These are phyloP conservation scores for Elephantulus edwardii DNA, from an alignment of 2,113 vertebrate species.

Conservation along the genomic window DNA sequence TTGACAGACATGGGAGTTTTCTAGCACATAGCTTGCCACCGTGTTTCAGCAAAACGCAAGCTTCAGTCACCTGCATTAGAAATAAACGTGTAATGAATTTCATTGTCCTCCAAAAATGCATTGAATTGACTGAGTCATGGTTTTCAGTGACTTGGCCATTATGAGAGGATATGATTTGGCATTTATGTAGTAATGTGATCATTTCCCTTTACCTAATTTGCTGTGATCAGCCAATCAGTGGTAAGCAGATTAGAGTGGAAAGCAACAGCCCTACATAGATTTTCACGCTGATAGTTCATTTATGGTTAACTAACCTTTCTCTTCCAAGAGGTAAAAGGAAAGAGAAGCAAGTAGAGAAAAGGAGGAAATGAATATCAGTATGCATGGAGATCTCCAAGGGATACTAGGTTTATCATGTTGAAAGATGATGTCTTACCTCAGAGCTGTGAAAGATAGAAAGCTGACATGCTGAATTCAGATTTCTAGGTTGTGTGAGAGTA, in stretches of 20 bases:
- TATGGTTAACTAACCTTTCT: too few relatives aligned
- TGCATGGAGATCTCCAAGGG: not conserved
- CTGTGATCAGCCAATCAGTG: not conserved
- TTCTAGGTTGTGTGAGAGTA: too few relatives aligned
- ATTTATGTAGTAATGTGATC: not conserved
- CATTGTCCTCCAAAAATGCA: not conserved
- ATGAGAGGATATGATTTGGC: too few relatives aligned
- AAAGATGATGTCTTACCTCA: not conserved
- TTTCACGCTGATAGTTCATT: too few relatives aligned
- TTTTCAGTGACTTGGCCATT: too few relatives aligned
- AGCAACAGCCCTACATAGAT: not conserved
- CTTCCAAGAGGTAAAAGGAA: too few relatives aligned
- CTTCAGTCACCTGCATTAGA: constrained; percentile 30
- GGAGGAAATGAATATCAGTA: not conserved
- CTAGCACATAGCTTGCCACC: constrained; percentile 23
- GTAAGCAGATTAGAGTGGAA: not conserved
- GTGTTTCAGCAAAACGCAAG: constrained; percentile 12
- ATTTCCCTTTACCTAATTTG: not conserved
- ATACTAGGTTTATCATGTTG: not conserved
- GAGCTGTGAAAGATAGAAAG: not conserved
- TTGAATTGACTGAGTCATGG: not conserved
- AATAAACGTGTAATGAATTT: not conserved
- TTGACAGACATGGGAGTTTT: constrained; percentile 59
- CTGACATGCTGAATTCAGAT: not conserved
- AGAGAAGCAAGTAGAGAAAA: too few relatives aligned